Percentiles rank a stretch among this genome's conserved stretches.
Evolutionary conservation across 2,797 vertebrate species (phyloP).

Genomic region (Ctenopoma kingsleyae): DNA sequence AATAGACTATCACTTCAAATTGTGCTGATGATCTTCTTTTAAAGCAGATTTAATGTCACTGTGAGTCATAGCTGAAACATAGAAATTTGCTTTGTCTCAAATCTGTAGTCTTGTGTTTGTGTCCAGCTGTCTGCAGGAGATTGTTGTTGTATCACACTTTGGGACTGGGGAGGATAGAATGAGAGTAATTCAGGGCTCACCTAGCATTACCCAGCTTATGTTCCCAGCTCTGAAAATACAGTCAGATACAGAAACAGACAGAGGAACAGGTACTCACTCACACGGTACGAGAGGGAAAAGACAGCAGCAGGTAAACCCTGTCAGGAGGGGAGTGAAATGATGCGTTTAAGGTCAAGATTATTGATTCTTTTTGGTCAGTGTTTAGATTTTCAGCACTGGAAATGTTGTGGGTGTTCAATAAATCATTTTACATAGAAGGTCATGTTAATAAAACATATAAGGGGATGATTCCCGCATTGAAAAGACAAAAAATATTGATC

Average conservation of each 20-base stretch:
- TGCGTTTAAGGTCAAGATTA: not conserved
- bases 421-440: conserved; percentile 15
- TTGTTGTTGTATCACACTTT: not conserved
- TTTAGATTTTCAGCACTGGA: not conserved
- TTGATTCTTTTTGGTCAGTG: not conserved
- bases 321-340: not conserved
- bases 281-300: not conserved
- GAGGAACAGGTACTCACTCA: not conserved
- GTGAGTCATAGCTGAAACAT: no score
- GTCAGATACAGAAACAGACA: conserved; percentile 15
- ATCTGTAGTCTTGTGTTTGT: not conserved
- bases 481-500: not conserved
- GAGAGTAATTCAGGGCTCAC: conserved; percentile 29
- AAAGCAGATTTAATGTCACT: no score
- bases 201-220: conserved; percentile 34
- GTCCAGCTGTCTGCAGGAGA: not conserved
- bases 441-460: not conserved
- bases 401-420: not conserved
- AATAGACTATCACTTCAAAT: not conserved
- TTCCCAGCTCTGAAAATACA: conserved; percentile 22
- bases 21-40: no score
- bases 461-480: not conserved
- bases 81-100: no score
- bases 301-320: not conserved
- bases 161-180: not conserved